Base-by-base conservation (phyloP, 2,797 vertebrate genomes). In the Sciurus carolinensis region DNA sequence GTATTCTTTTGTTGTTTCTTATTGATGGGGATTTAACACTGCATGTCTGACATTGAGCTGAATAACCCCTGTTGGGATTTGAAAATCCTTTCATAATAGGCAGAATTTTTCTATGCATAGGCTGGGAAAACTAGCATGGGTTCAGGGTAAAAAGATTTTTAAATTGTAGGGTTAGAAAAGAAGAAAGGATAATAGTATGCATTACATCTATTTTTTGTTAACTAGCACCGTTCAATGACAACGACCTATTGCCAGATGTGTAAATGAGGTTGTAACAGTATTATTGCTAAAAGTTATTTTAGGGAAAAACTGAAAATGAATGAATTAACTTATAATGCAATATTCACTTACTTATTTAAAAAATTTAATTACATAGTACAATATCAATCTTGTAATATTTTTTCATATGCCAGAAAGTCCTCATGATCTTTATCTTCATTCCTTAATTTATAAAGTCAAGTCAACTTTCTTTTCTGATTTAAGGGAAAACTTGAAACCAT, bases 81-180 rank as follows among this genome's bases (percentile, higher is more conserved):
- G 26, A 96, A 97, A 96, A 96, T 96, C 33, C 66, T 92, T 96
- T 87, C 47, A 97, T 79, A 95, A 95, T 30, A 83, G 50, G 71
- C 33, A 92, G 59, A 52, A 52, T 39, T 85, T 93, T 96, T 73
- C 54, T 94, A 72, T 83, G 42, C 59, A 84, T 52, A 89, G 57
- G 44, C 17, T 89, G 69, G 14, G 69, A 95, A 33, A 97, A 79
- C 30, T 69, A 87, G 52, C 44, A 69, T n/a, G 20, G 5, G 12
- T 30, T 82, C 26, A 71, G 13, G 6, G 18, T 71, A 95, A 87
- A 47, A 90, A 77, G 7, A 66, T 84, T 95, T 79, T 64, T 80
- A 90, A 92, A 62, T 71, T 42, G 22, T 91, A 93, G 57, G 44
- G 62, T 85, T 94, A 2, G 33, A 77, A 75, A 90, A 94, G 30